Percentiles rank a stretch among this genome's conserved stretches.
Evolutionary conservation across 2,797 vertebrate species (phyloP).

Genomic region (Hybognathus amarus): DNA sequence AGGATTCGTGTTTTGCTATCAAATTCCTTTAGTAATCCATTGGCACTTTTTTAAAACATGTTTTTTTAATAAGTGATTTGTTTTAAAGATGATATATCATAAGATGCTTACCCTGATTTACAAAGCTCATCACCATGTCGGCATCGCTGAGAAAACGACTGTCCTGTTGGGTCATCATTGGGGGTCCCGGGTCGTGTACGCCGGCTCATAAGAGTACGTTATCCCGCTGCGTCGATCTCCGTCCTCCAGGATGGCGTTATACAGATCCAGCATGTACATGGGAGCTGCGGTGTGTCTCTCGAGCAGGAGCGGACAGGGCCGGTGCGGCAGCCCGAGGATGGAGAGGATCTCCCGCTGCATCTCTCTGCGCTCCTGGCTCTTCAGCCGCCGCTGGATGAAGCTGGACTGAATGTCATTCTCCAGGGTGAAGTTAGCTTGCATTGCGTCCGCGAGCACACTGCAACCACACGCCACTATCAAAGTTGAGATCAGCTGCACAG

Average conservation of each 20-base stretch:
- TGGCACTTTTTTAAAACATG: too few relatives aligned
- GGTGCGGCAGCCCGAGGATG: conserved; percentile 93
- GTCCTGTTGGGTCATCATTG: conserved; percentile 86
- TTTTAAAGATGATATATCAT: conserved; percentile 38
- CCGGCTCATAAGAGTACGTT: conserved; percentile 83
- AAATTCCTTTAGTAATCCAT: background rate
- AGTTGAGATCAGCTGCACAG: background rate
- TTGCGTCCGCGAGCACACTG: conserved; percentile 76
- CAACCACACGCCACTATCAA: conserved; percentile 71
- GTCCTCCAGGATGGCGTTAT: conserved; percentile 88
- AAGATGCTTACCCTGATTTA: conserved; percentile 87
- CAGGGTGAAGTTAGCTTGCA: conserved; percentile 85
- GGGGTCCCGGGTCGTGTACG: conserved; percentile 82
- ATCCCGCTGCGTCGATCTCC: conserved; percentile 76
- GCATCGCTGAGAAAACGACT: conserved; percentile 92
- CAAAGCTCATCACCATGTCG: conserved; percentile 98
- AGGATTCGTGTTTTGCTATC: background rate
- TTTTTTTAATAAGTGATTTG: background rate
- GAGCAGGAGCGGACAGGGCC: conserved; percentile 89
- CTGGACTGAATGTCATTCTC: conserved; percentile 91
- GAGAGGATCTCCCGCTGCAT: conserved; percentile 98
- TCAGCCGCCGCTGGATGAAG: conserved; percentile 92
- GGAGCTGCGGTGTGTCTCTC: conserved; percentile 92
- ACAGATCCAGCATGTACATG: conserved; percentile 97
- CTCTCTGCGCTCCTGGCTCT: conserved; percentile 93